Conservation (phyloP, 2,113 vertebrate species). For the Chinchilla lanigera region DNA sequence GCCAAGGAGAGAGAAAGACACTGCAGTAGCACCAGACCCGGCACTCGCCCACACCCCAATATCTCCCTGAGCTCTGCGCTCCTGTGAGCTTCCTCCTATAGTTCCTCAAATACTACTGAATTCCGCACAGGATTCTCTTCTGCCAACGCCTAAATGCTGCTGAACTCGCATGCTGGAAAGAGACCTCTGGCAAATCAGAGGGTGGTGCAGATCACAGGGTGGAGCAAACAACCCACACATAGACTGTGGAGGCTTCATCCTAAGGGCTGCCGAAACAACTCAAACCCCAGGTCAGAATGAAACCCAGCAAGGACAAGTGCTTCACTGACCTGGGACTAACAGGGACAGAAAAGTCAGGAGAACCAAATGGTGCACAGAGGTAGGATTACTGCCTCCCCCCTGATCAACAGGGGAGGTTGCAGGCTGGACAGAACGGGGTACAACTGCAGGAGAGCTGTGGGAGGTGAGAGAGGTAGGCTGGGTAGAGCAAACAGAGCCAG, state of each 20-base stretch:
- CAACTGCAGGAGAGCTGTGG: no score
- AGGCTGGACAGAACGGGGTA: background rate
- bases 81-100: background rate
- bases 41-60: background rate
- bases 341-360: background rate
- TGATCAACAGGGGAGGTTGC: background rate
- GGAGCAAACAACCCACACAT: background rate
- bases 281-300: background rate
- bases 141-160: background rate
- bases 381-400: background rate
- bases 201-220: background rate
- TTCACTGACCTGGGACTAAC: background rate
- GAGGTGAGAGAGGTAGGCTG: background rate
- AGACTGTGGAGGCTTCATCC: background rate
- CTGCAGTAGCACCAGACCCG: background rate
- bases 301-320: background rate
- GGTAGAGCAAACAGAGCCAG: background rate
- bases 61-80: background rate
- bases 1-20: background rate
- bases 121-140: background rate
- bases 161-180: background rate
- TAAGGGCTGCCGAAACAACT: background rate
- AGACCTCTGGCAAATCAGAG: background rate
- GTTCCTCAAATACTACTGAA: background rate
- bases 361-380: background rate